Base-by-base conservation (phyloP, 2,888 invertebrate genomes). In the Hemicrepidius hirtus region DNA sequence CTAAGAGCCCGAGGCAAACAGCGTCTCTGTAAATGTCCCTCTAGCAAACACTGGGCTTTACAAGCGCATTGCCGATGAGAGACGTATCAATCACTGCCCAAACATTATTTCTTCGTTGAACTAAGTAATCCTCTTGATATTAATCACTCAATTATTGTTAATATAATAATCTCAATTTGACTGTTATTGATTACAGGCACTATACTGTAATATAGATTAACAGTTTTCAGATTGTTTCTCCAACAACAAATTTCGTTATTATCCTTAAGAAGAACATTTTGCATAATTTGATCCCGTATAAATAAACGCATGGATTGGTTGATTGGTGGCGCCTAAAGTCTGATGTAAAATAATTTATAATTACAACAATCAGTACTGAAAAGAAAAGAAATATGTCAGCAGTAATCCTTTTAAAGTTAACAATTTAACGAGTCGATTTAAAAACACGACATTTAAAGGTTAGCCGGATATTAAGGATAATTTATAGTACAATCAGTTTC, bases 31-130 rank as follows among this genome's bases (percentile, higher is more conserved):
- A 53, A 59, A 64, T 71, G 75, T 71, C 73, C 76, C 74, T 68
- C 57, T 62, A 71, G 74, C 53, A 74, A 77, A 74, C 71, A 75
- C 68, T 64, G 46, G 60, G 40, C 55, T 71, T 68, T n/a, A n/a
- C 32, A 62, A 53, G 62, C 57, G 46, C 57, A 49, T 59, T 63
- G 60, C 67, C 71, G 62, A 66, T 68, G 74, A 75, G 70, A 72
- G 73, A 67, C 73, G 70, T 75, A 77, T 77, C 77, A 75, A 70
- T 76, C 67, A 71, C 71, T 73, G 60, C 71, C 67, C 73, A 75
- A 76, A 76, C 72, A 73, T 77, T 77, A 71, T 71, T 72, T 68
- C 68, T 62, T 64, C 63, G 21, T 62, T 40, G 41, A 57, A 37
- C 64, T 57, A 68, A 71, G 55, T 72, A 68, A 72, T 72, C 50